Percentiles rank a stretch among this genome's conserved stretches.
These are phyloP conservation scores for Sinosuthora webbiana DNA, from an alignment of 2,113 vertebrate species.

Conservation along the genomic window DNA sequence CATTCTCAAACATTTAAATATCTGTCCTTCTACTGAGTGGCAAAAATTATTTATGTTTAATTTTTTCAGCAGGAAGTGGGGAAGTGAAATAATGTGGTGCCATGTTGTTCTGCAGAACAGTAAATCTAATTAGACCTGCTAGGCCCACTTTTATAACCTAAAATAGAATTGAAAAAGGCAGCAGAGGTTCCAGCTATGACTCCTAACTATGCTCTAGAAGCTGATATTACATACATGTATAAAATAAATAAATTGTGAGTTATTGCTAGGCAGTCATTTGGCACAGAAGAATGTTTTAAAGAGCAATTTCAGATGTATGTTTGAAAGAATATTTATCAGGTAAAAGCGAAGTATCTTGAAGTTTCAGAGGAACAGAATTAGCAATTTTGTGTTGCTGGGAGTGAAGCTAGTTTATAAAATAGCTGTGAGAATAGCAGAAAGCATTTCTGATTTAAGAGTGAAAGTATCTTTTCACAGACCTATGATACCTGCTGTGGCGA, in stretches of 20 bases:
- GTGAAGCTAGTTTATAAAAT: background rate
- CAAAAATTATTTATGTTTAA: background rate
- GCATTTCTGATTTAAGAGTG: background rate
- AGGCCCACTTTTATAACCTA: constrained; percentile 37
- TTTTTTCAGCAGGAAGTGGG: constrained; percentile 32
- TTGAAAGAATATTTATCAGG: background rate
- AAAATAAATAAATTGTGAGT: background rate
- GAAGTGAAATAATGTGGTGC: constrained; percentile 8
- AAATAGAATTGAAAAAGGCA: constrained; percentile 60
- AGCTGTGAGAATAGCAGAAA: background rate
- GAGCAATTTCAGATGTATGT: background rate
- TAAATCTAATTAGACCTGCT: constrained; percentile 61
- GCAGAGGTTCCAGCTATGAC: background rate
- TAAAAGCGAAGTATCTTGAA: background rate
- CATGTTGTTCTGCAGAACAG: background rate
- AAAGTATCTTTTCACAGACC: background rate
- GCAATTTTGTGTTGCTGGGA: background rate
- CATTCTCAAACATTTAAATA: background rate
- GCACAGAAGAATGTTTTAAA: background rate
- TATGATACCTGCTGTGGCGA: background rate
- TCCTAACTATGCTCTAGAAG: constrained; percentile 13
- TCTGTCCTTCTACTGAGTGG: background rate
- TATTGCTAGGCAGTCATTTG: background rate
- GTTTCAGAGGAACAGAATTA: background rate
- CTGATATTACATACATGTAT: background rate